Base-by-base conservation (phyloP, 2,113 vertebrate genomes). In the Pithys albifrons region DNA sequence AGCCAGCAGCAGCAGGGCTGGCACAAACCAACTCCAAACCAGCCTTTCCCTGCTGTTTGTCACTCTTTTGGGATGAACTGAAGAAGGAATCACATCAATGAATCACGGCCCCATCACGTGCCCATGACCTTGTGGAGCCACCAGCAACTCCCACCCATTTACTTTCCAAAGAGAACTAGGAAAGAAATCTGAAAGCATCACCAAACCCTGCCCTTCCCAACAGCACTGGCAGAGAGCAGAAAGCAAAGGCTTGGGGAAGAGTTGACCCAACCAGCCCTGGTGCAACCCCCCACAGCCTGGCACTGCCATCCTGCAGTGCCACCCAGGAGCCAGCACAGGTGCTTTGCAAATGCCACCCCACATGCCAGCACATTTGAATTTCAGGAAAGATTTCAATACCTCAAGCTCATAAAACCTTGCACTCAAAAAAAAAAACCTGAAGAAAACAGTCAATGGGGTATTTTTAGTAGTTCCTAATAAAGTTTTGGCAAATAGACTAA, bases 1-100 rank as follows among this genome's bases (percentile, higher is more conserved):
- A 19, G 51, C n/a, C 0, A 0, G 9, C 19, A n/a, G 19, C 2
- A 1, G 52, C 54, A 20, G 0, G 0, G 33, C 51, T 17, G 3
- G 2, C 27, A 43, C 61, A 54, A 65, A 51, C 14, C 6, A 8
- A 48, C 84, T 17, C 16, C 73, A 57, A 65, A 69, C 2, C 7
- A 24, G 25, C 5, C 67, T 70, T 46, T 39, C 19, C 5, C 22
- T 27, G 31, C 25, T 78, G 29, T 29, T 39, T 33, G 48, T 64
- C 39, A n/a, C 33, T 19, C 7, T 39, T 72, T 93, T 78, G 66
- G 46, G 19, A 74, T 48, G 55, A 81, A 83, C n/a, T 39, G 9
- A 79, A 78, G 18, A 72, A 76, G 37, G 85, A 92, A 65, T 22
- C 43, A 33, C 62, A 31, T 55, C 24, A 84, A 20, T 65, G 73